phyloP scores from a whole-genome alignment of 2,888 invertebrate genomes.

The Apoda limacodes region DNA sequence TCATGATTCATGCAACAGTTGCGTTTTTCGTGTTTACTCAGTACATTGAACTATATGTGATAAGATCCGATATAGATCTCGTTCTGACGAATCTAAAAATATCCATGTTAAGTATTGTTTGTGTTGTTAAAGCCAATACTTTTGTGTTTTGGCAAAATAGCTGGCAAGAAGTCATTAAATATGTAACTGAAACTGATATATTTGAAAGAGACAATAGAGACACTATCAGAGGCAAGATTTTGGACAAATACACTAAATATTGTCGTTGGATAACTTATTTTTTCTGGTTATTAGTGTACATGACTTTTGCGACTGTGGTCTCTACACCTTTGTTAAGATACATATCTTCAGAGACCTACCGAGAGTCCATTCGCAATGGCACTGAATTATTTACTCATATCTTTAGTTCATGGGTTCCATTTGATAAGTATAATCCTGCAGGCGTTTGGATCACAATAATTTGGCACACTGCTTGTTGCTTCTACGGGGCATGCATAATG shows the following conservation, averaged over 20 bases:
- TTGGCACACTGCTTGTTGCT: slow-evolving; percentile 35
- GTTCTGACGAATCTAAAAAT: slow-evolving; percentile 49
- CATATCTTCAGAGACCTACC: slow-evolving; percentile 31
- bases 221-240: slow-evolving; percentile 24
- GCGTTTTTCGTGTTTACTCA: slow-evolving; percentile 42
- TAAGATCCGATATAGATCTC: slow-evolving; percentile 39
- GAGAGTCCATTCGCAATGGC: slow-evolving; percentile 36
- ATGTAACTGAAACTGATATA: slow-evolving; percentile 41
- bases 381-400: slow-evolving; percentile 47
- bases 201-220: slow-evolving; percentile 37
- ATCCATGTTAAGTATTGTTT: slow-evolving; percentile 50
- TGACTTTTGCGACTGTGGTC: slow-evolving; percentile 34
- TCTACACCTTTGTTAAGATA: slow-evolving; percentile 36
- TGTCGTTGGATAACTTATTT: slow-evolving; percentile 39
- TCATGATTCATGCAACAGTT: slow-evolving; percentile 34
- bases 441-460: slow-evolving; percentile 44
- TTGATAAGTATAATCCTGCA: slow-evolving; percentile 43
- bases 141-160: slow-evolving; percentile 40
- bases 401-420: slow-evolving; percentile 53
- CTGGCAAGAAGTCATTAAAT: slow-evolving; percentile 42
- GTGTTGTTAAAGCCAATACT: slow-evolving; percentile 38
- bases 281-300: slow-evolving; percentile 47
- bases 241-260: slow-evolving; percentile 42
- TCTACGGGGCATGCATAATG: slow-evolving; percentile 39
- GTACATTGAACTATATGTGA: slow-evolving; percentile 42